phyloP scores from a whole-genome alignment of 2,113 vertebrate genomes.

The Paralichthys olivaceus region DNA sequence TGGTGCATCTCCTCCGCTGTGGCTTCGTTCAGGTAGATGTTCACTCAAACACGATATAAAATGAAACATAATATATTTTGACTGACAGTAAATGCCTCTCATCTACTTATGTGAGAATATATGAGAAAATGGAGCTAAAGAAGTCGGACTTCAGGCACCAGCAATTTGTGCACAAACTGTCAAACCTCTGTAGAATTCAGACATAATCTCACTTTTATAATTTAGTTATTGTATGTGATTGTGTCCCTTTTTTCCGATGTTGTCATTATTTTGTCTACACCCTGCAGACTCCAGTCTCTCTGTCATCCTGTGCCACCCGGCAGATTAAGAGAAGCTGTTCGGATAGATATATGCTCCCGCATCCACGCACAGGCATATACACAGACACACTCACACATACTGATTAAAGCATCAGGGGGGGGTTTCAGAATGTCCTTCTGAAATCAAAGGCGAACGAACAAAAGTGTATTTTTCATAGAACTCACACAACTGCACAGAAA shows the following conservation, averaged over 20 bases:
- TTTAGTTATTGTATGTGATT: not conserved
- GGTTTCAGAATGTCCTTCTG: slow-evolving; percentile 44
- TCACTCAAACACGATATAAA: not conserved
- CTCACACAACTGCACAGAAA: slow-evolving; percentile 32
- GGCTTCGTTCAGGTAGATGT: not conserved
- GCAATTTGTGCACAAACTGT: not conserved
- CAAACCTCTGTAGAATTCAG: not conserved
- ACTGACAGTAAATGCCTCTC: no score
- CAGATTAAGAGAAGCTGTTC: slow-evolving; percentile 42
- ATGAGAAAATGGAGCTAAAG: not conserved
- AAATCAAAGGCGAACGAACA: slow-evolving; percentile 59
- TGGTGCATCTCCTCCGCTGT: not conserved
- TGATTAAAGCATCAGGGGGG: slow-evolving; percentile 41
- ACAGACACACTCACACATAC: slow-evolving; percentile 12
- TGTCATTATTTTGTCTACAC: slow-evolving; percentile 17
- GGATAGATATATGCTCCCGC: slow-evolving; percentile 21
- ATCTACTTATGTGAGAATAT: not conserved
- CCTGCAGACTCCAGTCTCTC: slow-evolving; percentile 7
- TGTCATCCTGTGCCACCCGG: slow-evolving; percentile 6
- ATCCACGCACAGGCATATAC: not conserved
- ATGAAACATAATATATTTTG: not conserved
- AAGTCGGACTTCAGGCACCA: not conserved
- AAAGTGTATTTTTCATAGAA: slow-evolving; percentile 41
- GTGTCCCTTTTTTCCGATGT: not conserved
- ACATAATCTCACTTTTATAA: not conserved